Conservation (phyloP, 2,888 invertebrate genomes). For the Troides helena region DNA sequence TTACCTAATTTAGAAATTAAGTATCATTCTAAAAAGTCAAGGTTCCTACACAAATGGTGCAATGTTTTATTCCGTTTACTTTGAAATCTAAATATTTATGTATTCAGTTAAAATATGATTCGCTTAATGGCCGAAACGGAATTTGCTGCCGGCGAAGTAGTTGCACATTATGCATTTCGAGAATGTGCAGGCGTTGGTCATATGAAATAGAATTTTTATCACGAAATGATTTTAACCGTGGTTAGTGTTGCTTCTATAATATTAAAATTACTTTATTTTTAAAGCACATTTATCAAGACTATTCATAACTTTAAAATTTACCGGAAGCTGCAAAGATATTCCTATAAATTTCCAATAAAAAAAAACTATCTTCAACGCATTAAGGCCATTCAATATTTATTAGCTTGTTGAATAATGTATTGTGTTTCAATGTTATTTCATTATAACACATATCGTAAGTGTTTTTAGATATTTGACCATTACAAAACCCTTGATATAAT, state of each 20-base stretch:
- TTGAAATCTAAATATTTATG: conserved; percentile 10
- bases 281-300: not conserved
- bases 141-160: conserved; percentile 5
- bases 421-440: too few relatives aligned
- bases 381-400: too few relatives aligned
- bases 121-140: conserved; percentile 14
- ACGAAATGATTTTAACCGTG: not conserved
- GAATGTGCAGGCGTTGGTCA: conserved; percentile 3
- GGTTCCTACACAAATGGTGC: not conserved
- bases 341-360: too few relatives aligned
- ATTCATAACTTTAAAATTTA: too few relatives aligned
- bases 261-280: not conserved
- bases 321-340: too few relatives aligned
- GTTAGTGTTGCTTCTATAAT: not conserved
- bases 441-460: too few relatives aligned
- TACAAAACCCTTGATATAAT: too few relatives aligned
- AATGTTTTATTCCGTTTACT: not conserved
- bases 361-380: too few relatives aligned
- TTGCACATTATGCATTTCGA: conserved; percentile 1
- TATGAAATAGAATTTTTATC: conserved; percentile 4
- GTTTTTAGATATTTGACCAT: too few relatives aligned
- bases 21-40: not conserved
- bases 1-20: not conserved
- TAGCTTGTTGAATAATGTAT: too few relatives aligned
- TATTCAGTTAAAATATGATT: conserved; percentile 3